These are phyloP conservation scores for Synanthedon andrenaeformis DNA, from an alignment of 2,888 invertebrate genomes.

Conservation along the genomic window DNA sequence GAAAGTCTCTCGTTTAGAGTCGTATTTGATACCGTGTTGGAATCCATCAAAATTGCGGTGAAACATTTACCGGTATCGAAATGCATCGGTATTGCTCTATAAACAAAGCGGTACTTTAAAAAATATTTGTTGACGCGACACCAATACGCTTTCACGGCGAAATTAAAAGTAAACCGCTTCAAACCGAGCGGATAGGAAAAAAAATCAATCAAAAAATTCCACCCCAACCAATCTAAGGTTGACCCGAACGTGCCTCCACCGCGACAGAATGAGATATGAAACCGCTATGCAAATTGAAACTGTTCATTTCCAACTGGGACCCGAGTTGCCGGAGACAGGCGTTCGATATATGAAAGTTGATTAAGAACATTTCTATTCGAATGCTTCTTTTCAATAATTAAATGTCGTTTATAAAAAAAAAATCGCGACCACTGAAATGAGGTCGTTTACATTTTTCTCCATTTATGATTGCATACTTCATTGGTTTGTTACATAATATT, in stretches of 20 bases:
- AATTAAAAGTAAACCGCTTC: neutral
- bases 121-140: neutral
- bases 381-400: too few relatives aligned
- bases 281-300: constrained; percentile 30
- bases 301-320: constrained; percentile 10
- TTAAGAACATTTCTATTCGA: neutral
- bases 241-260: constrained; percentile 5
- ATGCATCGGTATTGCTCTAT: too few relatives aligned
- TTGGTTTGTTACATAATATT: too few relatives aligned
- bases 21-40: too few relatives aligned
- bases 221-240: constrained; percentile 10
- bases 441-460: too few relatives aligned
- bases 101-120: neutral
- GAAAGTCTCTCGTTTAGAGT: too few relatives aligned
- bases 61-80: too few relatives aligned
- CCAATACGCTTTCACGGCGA: neutral
- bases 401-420: too few relatives aligned
- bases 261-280: constrained; percentile 14
- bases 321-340: constrained; percentile 4
- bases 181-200: constrained; percentile 1
- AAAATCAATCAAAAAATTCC: constrained; percentile 10
- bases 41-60: too few relatives aligned
- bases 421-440: too few relatives aligned
- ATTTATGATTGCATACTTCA: too few relatives aligned
- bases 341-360: neutral